Base-by-base conservation (phyloP, 64 coral and sea anemone species). In the Stichodactyla helianthus region DNA sequence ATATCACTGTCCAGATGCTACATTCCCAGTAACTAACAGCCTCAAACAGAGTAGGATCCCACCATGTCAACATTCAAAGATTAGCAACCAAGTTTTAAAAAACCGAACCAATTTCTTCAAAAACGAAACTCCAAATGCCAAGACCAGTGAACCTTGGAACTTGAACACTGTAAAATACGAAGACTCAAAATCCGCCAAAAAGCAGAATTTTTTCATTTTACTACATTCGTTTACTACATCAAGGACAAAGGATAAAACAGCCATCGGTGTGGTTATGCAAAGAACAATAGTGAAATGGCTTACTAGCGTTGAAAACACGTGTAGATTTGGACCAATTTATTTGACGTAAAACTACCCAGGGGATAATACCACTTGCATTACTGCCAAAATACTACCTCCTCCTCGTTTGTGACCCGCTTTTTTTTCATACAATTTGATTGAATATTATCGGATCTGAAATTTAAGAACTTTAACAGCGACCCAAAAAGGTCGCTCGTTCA, bases 1-100 rank as follows among this genome's bases (percentile, higher is more conserved):
- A 52, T 54, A 74, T 74, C 22, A 2, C 78, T 81, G 17, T 5
- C 78, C 78, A 81, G 78, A 81, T 81, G 78, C 78, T 81, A 6
- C 35, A 81, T 81, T 81, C 78, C 78, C 78, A 81, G 78, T 81
- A 53, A 52, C 78, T 81, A 81, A 81, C 78, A 81, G 78, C 78
- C n/a, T 81, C 78, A 51, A 81, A 81, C 78, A 81, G 78, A 52
- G 35, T 15, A 74, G 68, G 25, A 28, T 74, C 68, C 68, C 8
- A 74, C 25, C 68, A 74, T 27, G 68, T 74, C 68, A 74, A 74
- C 68, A 74, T 74, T 58, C 55, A 58, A 9, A 71, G 67, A 19
- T 27, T 81, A 51, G 78, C 78, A 81, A 81, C 18, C 78, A 81
- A 6, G 68, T 31, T 18, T 13, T 12, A 81, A 81, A 51, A 54